Percentiles rank a stretch among this genome's conserved stretches.
Evolutionary conservation across 2,113 vertebrate species (phyloP).

Genomic region (Sturnus vulgaris): DNA sequence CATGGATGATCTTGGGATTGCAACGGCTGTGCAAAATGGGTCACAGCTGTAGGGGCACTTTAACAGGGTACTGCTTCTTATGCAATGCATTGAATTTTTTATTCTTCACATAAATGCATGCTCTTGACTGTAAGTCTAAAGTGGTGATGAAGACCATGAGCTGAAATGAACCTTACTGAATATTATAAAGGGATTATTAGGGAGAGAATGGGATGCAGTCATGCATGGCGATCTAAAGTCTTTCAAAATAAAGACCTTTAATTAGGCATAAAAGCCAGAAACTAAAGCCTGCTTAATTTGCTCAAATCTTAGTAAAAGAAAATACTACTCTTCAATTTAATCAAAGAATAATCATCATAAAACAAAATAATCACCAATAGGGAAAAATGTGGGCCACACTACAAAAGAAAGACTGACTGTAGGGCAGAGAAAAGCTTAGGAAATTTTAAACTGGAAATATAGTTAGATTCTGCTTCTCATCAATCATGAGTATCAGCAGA

Average conservation of each 20-base stretch:
- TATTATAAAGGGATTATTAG: background rate
- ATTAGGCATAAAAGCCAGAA: background rate
- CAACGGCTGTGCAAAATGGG: background rate
- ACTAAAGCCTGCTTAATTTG: background rate
- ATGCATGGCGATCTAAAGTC: background rate
- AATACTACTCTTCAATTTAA: background rate
- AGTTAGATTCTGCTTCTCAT: background rate
- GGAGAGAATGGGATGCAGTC: background rate
- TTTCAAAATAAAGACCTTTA: background rate
- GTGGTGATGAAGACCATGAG: background rate
- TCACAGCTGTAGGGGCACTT: background rate
- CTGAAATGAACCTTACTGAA: background rate
- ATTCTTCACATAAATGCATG: background rate
- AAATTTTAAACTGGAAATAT: background rate
- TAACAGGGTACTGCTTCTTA: background rate
- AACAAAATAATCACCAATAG: background rate
- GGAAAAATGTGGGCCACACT: background rate
- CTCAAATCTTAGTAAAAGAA: background rate
- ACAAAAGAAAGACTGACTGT: background rate
- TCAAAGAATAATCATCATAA: background rate
- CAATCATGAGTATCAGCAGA: background rate
- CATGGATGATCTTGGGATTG: background rate
- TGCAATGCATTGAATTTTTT: background rate
- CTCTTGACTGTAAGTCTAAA: background rate
- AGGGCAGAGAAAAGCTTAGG: background rate